Evolutionary conservation across 2,888 invertebrate species (phyloP).

Genomic region (Pseudococcus longispinus): DNA sequence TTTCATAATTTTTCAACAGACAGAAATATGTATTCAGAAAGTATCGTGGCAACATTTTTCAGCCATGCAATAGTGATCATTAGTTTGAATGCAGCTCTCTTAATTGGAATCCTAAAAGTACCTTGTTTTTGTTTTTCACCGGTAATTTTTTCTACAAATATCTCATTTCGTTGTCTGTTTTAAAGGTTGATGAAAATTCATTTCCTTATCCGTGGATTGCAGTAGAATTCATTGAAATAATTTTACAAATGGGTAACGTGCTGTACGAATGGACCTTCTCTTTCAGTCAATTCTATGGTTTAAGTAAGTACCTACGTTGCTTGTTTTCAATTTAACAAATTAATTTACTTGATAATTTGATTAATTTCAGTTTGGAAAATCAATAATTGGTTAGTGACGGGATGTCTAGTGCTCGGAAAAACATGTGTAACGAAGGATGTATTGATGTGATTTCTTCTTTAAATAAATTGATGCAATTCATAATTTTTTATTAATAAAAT

Average conservation of each 20-base stretch:
- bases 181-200: constrained; percentile 37
- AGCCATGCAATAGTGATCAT: constrained; percentile 7
- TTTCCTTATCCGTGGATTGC: constrained; percentile 40
- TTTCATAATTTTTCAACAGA: constrained; percentile 29
- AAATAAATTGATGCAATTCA: neutral
- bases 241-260: constrained; percentile 22
- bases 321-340: neutral
- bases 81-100: neutral
- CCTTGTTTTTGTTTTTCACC: neutral
- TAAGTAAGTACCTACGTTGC: neutral
- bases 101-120: constrained; percentile 47
- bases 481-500: neutral
- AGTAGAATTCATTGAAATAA: constrained; percentile 41
- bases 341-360: neutral
- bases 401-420: constrained; percentile 39
- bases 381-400: constrained; percentile 45
- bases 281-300: neutral
- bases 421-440: neutral
- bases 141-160: neutral
- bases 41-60: constrained; percentile 3
- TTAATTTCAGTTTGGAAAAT: constrained; percentile 47
- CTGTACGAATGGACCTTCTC: neutral
- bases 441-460: neutral
- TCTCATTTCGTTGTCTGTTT: neutral
- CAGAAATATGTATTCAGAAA: constrained; percentile 39